Evolutionary conservation across 2,113 vertebrate genomes (phyloP).

Genomic region (Cheirogaleus medius): DNA sequence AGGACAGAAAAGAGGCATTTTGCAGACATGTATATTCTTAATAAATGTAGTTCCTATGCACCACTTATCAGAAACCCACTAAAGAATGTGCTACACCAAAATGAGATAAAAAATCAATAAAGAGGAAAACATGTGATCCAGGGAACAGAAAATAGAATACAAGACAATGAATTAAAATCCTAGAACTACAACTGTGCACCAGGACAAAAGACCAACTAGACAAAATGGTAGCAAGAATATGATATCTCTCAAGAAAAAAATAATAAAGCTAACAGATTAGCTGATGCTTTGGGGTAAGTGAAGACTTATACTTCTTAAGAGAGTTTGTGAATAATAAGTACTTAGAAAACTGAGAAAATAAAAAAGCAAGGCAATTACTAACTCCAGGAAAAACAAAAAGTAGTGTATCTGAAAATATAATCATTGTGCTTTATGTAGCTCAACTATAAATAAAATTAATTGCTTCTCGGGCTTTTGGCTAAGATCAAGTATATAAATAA

Average conservation of each 20-base stretch:
- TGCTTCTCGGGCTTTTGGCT: no score
- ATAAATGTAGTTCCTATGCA: neutral
- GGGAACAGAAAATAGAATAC: neutral
- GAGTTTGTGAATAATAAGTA: neutral
- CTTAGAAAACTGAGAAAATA: neutral
- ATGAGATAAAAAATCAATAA: neutral
- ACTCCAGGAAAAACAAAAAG: neutral
- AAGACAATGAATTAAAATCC: neutral
- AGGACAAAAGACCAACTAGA: neutral
- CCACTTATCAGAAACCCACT: neutral
- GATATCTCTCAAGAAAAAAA: neutral
- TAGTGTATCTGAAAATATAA: neutral
- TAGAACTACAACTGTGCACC: neutral
- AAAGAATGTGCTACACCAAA: neutral
- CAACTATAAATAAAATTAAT: neutral
- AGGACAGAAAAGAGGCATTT: neutral
- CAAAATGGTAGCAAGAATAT: neutral
- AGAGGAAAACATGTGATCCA: neutral
- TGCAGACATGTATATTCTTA: neutral
- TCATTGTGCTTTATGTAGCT: neutral
- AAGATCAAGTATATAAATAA: no score
- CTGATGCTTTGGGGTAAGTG: neutral
- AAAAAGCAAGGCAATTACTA: neutral
- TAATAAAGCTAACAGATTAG: neutral
- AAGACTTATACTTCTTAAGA: slow-evolving; percentile 20